phyloP scores from a whole-genome alignment of 2,113 vertebrate species.

The Scortum barcoo region DNA sequence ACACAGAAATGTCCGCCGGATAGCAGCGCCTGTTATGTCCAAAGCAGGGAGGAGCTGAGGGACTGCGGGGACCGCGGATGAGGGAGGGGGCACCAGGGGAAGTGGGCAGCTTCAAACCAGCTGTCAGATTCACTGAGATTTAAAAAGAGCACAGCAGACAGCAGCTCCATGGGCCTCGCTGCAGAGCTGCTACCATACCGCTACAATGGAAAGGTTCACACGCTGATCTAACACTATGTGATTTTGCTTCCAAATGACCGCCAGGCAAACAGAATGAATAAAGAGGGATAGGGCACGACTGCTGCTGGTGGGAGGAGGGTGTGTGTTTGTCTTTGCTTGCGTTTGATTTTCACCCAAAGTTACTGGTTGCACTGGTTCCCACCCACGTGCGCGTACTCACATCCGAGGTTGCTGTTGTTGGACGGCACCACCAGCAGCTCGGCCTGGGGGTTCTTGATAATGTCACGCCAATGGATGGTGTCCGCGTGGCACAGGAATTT shows the following conservation, averaged over 20 bases:
- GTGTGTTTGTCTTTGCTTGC: neutral
- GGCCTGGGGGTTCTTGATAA: slow-evolving; percentile 92
- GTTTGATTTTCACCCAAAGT: slow-evolving; percentile 16
- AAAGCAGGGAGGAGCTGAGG: slow-evolving; percentile 37
- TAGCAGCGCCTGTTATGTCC: slow-evolving; percentile 40
- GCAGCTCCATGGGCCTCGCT: slow-evolving; percentile 72
- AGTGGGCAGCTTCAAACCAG: slow-evolving; percentile 66
- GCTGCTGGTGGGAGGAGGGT: neutral
- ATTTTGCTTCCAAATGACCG: slow-evolving; percentile 67
- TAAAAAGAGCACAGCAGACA: slow-evolving; percentile 64
- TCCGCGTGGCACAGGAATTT: slow-evolving; percentile 96
- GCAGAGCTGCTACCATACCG: slow-evolving; percentile 34
- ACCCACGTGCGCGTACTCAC: slow-evolving; percentile 84
- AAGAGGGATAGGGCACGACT: slow-evolving; percentile 15
- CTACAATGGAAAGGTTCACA: slow-evolving; percentile 61
- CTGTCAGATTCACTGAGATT: slow-evolving; percentile 75
- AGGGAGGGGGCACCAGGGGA: slow-evolving; percentile 8
- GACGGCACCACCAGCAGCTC: slow-evolving; percentile 95
- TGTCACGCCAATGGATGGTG: slow-evolving; percentile 97
- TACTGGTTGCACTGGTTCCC: slow-evolving; percentile 1
- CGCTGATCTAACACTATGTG: slow-evolving; percentile 76
- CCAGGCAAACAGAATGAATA: slow-evolving; percentile 61
- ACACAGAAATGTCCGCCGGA: slow-evolving; percentile 60
- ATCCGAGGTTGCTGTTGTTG: slow-evolving; percentile 93
- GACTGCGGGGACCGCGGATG: slow-evolving; percentile 29